Base-by-base conservation (phyloP, 2,797 vertebrate species). In the Enteromius fasciolatus region DNA sequence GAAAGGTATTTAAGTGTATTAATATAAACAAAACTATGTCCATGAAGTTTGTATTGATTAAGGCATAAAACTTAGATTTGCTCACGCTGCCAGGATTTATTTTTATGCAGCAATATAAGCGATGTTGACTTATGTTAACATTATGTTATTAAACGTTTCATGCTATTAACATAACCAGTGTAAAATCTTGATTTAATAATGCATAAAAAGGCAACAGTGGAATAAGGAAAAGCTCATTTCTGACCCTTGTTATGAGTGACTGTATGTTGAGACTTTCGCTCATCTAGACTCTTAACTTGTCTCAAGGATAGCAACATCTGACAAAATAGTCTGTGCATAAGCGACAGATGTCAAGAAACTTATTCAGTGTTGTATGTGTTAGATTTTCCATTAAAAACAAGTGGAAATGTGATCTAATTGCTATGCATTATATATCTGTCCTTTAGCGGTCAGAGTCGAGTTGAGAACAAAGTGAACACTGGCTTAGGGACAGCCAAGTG, bases 401-500 rank as follows among this genome's bases (percentile, higher is more conserved):
- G 15, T 48, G 82, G 67, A 83, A 78, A 63, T 72, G 44, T 78
- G 41, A 39, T 68, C 18, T 48, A 70, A 83, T 39, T 64, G 46
- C 44, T 79, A 68, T 69, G 23, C 7, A 4, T 25, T 46, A 67
- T 74, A 66, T 66, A 54, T 78, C 72, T 80, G 78, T 84, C 78
- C 77, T 69, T 70, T 66, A 66, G 66, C 76, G 25, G 67, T 78
- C 44, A 14, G 50, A 63, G 25, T 7, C 1, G 59, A 67, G 57
- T 33, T 61, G 39, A 63, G 23, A 63, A 70, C 76, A 39, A 63
- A 84, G 86, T 28, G 59, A 83, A 33, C 36, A 15, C 74, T 75
- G 74, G 73, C 31, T 6, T 73, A 48, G 7, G 82, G 87, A 86
- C 86, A 64, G 74, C 77, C 5, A 15, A 63, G 70, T 72, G 44